Evolutionary conservation across 1,140 invertebrate species (phyloP).

Genomic region (Drosophila cardini): DNA sequence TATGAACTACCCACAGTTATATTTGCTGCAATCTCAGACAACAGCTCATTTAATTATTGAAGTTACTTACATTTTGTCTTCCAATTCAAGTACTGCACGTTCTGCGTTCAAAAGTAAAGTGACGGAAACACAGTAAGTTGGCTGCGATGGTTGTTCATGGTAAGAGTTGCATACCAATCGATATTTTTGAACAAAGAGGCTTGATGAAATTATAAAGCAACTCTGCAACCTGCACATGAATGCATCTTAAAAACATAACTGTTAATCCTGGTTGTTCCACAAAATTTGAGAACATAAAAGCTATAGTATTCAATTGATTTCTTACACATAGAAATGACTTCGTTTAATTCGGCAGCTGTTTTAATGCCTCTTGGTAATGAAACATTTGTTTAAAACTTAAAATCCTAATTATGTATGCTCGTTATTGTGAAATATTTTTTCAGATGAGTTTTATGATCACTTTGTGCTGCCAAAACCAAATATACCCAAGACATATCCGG

Average conservation of each 20-base stretch:
- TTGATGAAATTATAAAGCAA: not conserved
- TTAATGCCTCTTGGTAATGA: slow-evolving; percentile 46
- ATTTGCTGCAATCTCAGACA: slow-evolving; percentile 55
- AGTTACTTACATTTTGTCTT: slow-evolving; percentile 26
- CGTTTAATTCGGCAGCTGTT: slow-evolving; percentile 21
- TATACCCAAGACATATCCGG: slow-evolving; percentile 35
- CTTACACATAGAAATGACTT: slow-evolving; percentile 34
- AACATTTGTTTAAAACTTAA: no score
- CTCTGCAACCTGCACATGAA: slow-evolving; percentile 12
- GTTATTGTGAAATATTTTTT: not conserved
- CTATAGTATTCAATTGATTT: not conserved
- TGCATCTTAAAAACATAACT: slow-evolving; percentile 37
- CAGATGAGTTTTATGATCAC: slow-evolving; percentile 55
- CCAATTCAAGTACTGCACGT: not conserved
- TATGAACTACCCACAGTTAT: slow-evolving; percentile 67
- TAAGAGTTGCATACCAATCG: slow-evolving; percentile 1
- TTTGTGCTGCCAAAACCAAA: slow-evolving; percentile 48
- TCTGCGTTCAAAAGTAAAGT: slow-evolving; percentile 19
- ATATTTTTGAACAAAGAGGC: not conserved
- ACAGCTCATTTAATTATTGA: not conserved
- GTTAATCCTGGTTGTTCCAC: slow-evolving; percentile 6
- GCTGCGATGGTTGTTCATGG: slow-evolving; percentile 20
- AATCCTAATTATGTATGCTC: not conserved
- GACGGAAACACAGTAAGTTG: slow-evolving; percentile 26
- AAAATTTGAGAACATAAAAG: not conserved